Conservation (phyloP, 2,888 invertebrate genomes). For the Sacculina carcini region DNA sequence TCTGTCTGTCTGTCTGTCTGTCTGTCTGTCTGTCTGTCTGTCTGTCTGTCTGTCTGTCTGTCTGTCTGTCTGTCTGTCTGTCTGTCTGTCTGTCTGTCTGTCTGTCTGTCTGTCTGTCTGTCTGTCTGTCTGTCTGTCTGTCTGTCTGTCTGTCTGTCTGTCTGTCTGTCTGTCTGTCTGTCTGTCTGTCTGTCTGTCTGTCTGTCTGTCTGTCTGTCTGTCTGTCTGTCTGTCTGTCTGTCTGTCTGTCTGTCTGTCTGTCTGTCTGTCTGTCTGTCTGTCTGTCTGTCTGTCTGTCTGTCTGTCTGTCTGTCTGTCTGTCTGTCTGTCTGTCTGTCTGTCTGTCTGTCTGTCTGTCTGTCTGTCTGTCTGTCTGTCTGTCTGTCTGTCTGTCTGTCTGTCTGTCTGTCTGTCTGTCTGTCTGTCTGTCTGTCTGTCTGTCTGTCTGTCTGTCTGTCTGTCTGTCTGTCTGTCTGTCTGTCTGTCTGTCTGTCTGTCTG, state of each 20-base stretch:
- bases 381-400: too few species aligned
- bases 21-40: not conserved
- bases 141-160: not conserved
- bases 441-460: too few species aligned
- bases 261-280: not conserved
- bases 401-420: too few species aligned
- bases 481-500: too few species aligned
- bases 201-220: not conserved
- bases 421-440: too few species aligned
- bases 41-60: not conserved
- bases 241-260: not conserved
- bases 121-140: not conserved
- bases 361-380: not conserved
- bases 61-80: not conserved
- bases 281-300: not conserved
- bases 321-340: not conserved
- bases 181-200: not conserved
- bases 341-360: not conserved
- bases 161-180: not conserved
- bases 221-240: not conserved
- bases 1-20: not conserved
- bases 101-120: not conserved
- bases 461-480: too few species aligned
- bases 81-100: not conserved
- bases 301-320: not conserved